phyloP scores from a whole-genome alignment of 1,140 invertebrate species.

The Leucophenga varia region DNA sequence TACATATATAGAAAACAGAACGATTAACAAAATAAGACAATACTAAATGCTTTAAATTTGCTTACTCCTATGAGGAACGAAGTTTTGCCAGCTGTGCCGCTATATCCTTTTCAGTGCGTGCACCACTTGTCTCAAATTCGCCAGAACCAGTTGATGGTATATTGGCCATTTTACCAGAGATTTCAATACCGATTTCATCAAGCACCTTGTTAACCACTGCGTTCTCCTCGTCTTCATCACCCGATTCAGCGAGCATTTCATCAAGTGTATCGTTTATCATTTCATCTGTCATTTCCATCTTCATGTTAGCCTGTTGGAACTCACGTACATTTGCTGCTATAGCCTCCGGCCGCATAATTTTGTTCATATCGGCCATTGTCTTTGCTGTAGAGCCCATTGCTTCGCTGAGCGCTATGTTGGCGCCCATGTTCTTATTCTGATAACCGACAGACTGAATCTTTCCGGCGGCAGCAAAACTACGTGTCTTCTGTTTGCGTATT shows the following conservation, averaged over 20 bases:
- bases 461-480: conserved; percentile 75
- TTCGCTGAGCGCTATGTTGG: conserved; percentile 80
- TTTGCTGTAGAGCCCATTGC: conserved; percentile 85
- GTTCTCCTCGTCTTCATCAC: conserved; percentile 87
- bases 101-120: conserved; percentile 72
- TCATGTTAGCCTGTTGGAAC: conserved; percentile 79
- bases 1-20: too few species aligned
- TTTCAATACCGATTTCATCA: conserved; percentile 95
- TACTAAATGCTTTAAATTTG: too few species aligned
- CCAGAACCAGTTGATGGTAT: conserved; percentile 66
- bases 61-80: conserved; percentile 59
- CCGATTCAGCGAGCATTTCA: conserved; percentile 85
- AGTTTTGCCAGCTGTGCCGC: conserved; percentile 76
- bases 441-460: conserved; percentile 77
- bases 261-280: conserved; percentile 92
- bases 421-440: conserved; percentile 86
- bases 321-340: conserved; percentile 78
- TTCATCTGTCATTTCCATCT: conserved; percentile 94
- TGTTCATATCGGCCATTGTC: conserved; percentile 87
- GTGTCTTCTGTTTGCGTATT: conserved; percentile 83
- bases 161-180: conserved; percentile 74
- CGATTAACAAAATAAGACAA: too few species aligned
- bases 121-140: conserved; percentile 62
- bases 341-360: conserved; percentile 81
- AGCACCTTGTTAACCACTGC: conserved; percentile 84